These are phyloP conservation scores for Haemorhous mexicanus DNA, from an alignment of 2,113 vertebrate genomes.

Conservation along the genomic window DNA sequence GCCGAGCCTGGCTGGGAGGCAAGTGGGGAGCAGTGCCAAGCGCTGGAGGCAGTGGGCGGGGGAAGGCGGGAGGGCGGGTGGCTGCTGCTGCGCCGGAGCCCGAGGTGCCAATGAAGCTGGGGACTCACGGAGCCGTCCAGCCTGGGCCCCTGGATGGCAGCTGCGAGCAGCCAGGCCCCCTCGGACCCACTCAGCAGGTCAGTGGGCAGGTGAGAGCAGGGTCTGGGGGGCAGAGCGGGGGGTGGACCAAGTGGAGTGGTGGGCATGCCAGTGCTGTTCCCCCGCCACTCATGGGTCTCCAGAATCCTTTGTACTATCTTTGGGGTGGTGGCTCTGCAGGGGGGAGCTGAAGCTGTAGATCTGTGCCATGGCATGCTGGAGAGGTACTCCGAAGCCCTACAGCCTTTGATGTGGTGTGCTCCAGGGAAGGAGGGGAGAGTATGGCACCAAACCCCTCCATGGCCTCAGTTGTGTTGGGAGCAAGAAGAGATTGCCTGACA, in stretches of 20 bases:
- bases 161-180: constrained; percentile 11
- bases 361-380: not conserved
- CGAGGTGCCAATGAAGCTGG: constrained; percentile 69
- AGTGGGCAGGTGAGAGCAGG: constrained; percentile 33
- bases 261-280: not conserved
- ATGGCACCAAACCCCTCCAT: not conserved
- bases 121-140: not conserved
- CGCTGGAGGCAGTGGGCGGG: constrained; percentile 36
- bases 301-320: constrained; percentile 66
- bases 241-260: not conserved
- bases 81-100: constrained; percentile 55
- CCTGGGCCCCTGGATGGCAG: constrained; percentile 37
- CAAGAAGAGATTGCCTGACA: not conserved
- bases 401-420: not conserved
- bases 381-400: not conserved
- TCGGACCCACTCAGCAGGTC: constrained; percentile 68
- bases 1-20: constrained; percentile 59
- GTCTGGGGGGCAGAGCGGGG: not conserved
- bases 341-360: constrained; percentile 57
- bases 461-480: not conserved
- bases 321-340: constrained; percentile 39
- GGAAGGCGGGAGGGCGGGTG: not conserved
- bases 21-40: constrained; percentile 69
- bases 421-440: not conserved
- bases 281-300: constrained; percentile 24